A percentile compares a stretch with the other conserved stretches of the same genome.
Conservation (phyloP, 2,113 vertebrate species). For the Neodon shergylaensis region DNA sequence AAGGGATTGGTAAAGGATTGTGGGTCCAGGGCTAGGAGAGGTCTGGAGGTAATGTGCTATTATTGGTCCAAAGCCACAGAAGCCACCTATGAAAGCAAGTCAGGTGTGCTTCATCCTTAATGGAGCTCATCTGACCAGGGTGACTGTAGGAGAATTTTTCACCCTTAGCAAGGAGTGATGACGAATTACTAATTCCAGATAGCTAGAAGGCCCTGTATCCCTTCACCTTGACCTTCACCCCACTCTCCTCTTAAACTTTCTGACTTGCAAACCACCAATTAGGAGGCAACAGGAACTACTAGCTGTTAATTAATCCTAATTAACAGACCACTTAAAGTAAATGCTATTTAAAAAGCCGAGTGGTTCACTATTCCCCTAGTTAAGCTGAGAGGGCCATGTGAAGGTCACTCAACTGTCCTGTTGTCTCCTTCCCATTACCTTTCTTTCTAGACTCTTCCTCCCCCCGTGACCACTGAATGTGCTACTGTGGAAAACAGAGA, state of each 20-base stretch:
- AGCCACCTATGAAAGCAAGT: constrained; percentile 36
- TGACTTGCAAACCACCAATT: constrained; percentile 73
- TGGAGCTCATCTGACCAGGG: background rate
- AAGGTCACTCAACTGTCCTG: background rate
- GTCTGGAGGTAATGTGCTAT: background rate
- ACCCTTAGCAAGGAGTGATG: constrained; percentile 13
- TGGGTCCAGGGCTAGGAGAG: background rate
- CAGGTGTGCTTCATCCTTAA: background rate
- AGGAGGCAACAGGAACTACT: constrained; percentile 71
- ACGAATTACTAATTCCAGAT: constrained; percentile 52
- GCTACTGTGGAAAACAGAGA: constrained; percentile 4
- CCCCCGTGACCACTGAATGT: background rate
- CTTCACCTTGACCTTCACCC: constrained; percentile 52
- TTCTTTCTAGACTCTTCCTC: constrained; percentile 29
- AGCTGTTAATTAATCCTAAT: constrained; percentile 77
- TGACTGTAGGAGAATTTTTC: constrained; percentile 32
- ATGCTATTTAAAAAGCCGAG: constrained; percentile 68
- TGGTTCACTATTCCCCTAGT: constrained; percentile 45
- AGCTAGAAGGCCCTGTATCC: constrained; percentile 47
- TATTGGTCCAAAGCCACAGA: constrained; percentile 42
- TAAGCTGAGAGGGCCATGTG: constrained; percentile 54
- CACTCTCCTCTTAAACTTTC: constrained; percentile 58
- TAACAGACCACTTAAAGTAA: constrained; percentile 70
- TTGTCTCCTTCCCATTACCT: constrained; percentile 29
- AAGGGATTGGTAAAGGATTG: background rate